A percentile compares a stretch with the other conserved stretches of the same genome.
Evolutionary conservation across 2,888 invertebrate genomes (phyloP).

Genomic region (Agonum fuliginosum): DNA sequence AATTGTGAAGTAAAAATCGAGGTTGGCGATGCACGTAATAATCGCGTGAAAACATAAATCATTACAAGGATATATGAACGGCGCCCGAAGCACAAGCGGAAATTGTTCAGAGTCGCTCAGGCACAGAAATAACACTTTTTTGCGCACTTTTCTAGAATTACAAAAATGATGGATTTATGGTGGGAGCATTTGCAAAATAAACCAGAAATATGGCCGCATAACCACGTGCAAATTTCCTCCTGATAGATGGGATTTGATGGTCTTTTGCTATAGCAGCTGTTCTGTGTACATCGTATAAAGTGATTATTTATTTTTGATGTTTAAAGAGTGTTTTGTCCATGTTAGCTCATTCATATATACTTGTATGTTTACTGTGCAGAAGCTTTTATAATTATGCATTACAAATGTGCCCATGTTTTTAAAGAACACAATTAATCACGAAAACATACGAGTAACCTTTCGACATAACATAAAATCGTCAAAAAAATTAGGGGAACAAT

Average conservation of each 20-base stretch:
- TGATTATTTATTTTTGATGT: conserved; percentile 54
- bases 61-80: conserved; percentile 49
- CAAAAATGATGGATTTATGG: conserved; percentile 54
- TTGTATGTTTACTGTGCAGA: too few species aligned
- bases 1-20: conserved; percentile 10
- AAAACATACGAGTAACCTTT: too few species aligned
- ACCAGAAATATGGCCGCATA: conserved; percentile 53
- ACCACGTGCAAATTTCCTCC: conserved; percentile 50
- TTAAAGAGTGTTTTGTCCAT: too few species aligned
- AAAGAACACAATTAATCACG: too few species aligned
- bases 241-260: conserved; percentile 54
- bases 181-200: conserved; percentile 48
- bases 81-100: conserved; percentile 32
- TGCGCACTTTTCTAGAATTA: conserved; percentile 51
- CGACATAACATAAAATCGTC: too few species aligned
- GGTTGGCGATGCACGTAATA: conserved; percentile 26
- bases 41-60: conserved; percentile 45
- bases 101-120: conserved; percentile 50
- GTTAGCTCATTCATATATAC: too few species aligned
- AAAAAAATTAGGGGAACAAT: too few species aligned
- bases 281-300: conserved; percentile 36
- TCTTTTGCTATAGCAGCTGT: background rate
- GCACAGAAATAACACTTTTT: conserved; percentile 52
- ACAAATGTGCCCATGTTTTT: too few species aligned
- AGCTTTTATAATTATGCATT: too few species aligned